These are phyloP conservation scores for Coenonympha arcania DNA, from an alignment of 2,888 invertebrate genomes.

Conservation along the genomic window DNA sequence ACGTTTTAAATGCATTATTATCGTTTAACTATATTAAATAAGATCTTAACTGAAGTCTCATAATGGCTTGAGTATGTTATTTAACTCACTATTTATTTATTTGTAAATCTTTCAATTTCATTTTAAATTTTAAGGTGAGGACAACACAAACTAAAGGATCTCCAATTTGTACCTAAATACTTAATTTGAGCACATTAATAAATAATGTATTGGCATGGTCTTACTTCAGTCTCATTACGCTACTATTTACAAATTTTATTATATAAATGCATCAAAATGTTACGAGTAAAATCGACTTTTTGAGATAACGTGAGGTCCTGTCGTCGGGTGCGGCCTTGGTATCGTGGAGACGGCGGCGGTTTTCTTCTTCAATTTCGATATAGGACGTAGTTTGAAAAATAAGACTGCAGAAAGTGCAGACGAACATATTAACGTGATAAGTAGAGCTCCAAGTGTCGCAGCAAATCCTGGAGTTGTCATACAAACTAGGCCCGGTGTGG, in stretches of 20 bases:
- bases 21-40: not conserved
- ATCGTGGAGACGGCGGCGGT: constrained; percentile 67
- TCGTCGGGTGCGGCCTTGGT: constrained; percentile 61
- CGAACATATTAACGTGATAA: constrained; percentile 87
- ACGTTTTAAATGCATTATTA: constrained; percentile 7
- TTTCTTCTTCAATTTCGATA: constrained; percentile 73
- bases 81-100: constrained; percentile 10
- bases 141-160: constrained; percentile 14
- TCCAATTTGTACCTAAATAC: constrained; percentile 20
- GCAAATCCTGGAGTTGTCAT: constrained; percentile 97
- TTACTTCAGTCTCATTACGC: constrained; percentile 73
- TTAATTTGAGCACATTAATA: constrained; percentile 53
- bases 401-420: constrained; percentile 90
- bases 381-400: constrained; percentile 85
- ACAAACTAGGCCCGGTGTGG: constrained; percentile 86
- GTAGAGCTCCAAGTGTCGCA: constrained; percentile 85
- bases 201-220: constrained; percentile 59
- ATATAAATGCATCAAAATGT: constrained; percentile 44
- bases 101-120: not conserved
- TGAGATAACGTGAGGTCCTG: constrained; percentile 63
- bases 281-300: constrained; percentile 82
- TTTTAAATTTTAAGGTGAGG: not conserved
- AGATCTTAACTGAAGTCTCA: constrained; percentile 39
- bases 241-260: constrained; percentile 71
- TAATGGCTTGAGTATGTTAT: constrained; percentile 18